These are phyloP conservation scores for Hyles lineata DNA, from an alignment of 2,888 invertebrate species.

Conservation along the genomic window DNA sequence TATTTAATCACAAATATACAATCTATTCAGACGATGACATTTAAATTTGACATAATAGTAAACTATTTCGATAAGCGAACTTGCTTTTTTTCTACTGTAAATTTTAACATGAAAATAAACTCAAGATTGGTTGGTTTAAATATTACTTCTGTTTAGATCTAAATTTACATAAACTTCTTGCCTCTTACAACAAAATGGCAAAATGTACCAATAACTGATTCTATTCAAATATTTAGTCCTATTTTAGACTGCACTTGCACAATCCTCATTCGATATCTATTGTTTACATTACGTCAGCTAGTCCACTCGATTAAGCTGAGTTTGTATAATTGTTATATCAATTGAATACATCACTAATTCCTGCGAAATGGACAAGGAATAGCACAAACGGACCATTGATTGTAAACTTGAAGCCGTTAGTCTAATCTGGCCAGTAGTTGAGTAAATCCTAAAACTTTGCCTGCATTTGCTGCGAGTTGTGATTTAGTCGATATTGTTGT, in stretches of 20 bases:
- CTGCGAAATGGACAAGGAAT: constrained; percentile 18
- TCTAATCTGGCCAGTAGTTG: constrained; percentile 30
- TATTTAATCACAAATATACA: too few relatives aligned
- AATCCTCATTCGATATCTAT: background rate
- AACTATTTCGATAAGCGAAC: too few relatives aligned
- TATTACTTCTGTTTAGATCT: too few relatives aligned
- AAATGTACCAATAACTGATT: too few relatives aligned
- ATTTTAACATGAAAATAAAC: too few relatives aligned
- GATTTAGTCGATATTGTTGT: constrained; percentile 3
- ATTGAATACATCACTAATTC: background rate
- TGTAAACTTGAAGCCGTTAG: constrained; percentile 31
- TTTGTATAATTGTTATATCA: background rate
- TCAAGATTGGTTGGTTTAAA: too few relatives aligned
- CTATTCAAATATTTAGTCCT: too few relatives aligned
- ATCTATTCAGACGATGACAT: too few relatives aligned
- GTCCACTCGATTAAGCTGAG: background rate
- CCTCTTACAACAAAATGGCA: too few relatives aligned
- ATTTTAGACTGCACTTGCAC: background rate
- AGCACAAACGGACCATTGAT: constrained; percentile 27
- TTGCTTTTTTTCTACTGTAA: too few relatives aligned
- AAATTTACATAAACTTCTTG: too few relatives aligned
- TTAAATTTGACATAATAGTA: too few relatives aligned
- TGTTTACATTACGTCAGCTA: background rate
- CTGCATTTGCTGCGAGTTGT: constrained; percentile 11
- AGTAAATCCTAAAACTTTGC: constrained; percentile 29